phyloP scores from a whole-genome alignment of 2,888 invertebrate genomes.

The Chymomyza caudatula region DNA sequence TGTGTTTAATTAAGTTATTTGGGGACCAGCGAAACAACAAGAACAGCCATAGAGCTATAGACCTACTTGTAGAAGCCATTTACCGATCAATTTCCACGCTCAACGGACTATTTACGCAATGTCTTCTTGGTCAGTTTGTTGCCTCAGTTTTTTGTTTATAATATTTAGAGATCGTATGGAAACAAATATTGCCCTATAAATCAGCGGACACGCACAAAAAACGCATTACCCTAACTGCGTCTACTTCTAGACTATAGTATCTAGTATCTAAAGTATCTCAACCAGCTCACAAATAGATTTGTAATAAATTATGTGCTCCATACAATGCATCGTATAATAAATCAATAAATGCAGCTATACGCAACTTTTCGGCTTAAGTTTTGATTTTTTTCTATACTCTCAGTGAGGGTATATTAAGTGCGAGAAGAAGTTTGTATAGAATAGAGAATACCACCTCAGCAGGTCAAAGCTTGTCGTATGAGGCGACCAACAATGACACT shows the following conservation, averaged over 20 bases:
- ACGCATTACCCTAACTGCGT: not conserved
- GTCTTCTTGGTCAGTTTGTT: slow-evolving; percentile 40
- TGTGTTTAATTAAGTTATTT: slow-evolving; percentile 62
- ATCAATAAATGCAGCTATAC: slow-evolving; percentile 62
- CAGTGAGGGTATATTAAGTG: not conserved
- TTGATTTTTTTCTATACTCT: not conserved
- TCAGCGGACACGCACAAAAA: slow-evolving; percentile 41
- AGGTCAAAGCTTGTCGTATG: no score
- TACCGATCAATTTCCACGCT: not conserved
- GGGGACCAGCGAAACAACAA: slow-evolving; percentile 14
- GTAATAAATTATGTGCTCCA: slow-evolving; percentile 61
- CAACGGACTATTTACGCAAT: not conserved
- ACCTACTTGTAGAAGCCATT: not conserved
- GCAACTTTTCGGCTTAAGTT: slow-evolving; percentile 48
- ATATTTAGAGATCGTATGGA: not conserved
- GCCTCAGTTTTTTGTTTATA: slow-evolving; percentile 63
- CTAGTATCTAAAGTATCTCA: not conserved
- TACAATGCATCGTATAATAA: slow-evolving; percentile 42
- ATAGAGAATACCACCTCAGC: no score
- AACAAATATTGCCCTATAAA: slow-evolving; percentile 33
- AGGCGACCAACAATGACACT: no score
- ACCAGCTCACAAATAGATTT: slow-evolving; percentile 54
- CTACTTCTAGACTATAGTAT: not conserved
- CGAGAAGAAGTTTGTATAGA: not conserved
- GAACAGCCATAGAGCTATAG: slow-evolving; percentile 3